Evolutionary conservation across 2,888 invertebrate genomes (phyloP).

Genomic region (Cryptocephalus primarius): DNA sequence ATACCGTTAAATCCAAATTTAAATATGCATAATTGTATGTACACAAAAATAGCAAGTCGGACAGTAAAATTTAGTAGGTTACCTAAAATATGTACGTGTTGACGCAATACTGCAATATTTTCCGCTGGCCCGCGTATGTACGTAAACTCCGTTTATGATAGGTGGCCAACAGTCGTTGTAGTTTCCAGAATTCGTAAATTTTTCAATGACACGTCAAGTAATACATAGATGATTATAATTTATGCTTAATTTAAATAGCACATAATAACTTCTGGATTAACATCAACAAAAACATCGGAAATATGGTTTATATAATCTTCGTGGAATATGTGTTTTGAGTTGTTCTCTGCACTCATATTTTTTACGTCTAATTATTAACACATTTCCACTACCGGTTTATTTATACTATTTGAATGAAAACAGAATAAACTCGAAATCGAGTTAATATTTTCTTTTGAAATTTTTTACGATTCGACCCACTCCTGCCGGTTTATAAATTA

Average conservation of each 20-base stretch:
- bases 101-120: no score
- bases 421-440: conserved; percentile 18
- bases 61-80: no score
- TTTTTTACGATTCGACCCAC: conserved; percentile 15
- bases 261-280: conserved; percentile 17
- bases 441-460: conserved; percentile 14
- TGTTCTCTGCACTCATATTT: conserved; percentile 17
- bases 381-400: conserved; percentile 19
- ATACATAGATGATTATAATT: conserved; percentile 11
- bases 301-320: conserved; percentile 21
- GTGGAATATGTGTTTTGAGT: conserved; percentile 11
- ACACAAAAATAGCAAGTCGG: no score
- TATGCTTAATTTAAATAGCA: conserved; percentile 20
- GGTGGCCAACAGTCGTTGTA: background rate
- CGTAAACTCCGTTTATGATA: background rate
- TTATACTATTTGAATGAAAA: conserved; percentile 23
- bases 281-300: conserved; percentile 19
- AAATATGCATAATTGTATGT: no score
- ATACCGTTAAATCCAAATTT: no score
- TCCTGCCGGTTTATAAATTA: conserved; percentile 11
- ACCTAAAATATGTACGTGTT: no score
- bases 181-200: conserved; percentile 4
- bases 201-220: conserved; percentile 5
- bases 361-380: conserved; percentile 21
- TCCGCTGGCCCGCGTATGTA: no score